Evolutionary conservation across 64 coral and sea anemone genomes (phyloP), one percentile per base, ranked within the genome.

Genomic region (Montipora cactus): DNA sequence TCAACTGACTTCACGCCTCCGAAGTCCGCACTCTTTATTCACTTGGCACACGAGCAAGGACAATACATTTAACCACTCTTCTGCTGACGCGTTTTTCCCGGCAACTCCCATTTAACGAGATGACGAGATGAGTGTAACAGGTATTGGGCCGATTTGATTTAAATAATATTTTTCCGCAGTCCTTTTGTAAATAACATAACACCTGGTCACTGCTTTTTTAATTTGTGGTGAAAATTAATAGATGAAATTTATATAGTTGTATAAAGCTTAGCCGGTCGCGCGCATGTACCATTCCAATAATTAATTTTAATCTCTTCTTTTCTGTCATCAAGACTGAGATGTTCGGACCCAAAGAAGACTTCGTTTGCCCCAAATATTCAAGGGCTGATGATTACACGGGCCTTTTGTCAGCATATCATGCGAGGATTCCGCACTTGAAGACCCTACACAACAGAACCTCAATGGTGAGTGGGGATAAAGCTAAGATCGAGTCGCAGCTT

Each of bases 221-320:
- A 86, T 86, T 84, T 86, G 82, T 37, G 82, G 82, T 16, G 82
- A 86, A 66, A 86, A 86, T 49, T 86, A 18, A 86, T 86, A 86
- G 68, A 20, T 71, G 59, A 86, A 86, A 71, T 86, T 86, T 86
- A 71, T 86, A 86, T 53, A 25, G 46, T 50, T 50, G 47, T 21
- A 86, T 69, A 78, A 49, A 49, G 45, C 76, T 19, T 19, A 49
- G 82, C 62, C 66, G 61, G 61, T 64, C 3, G 47, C 66, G 82
- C 66, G 64, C 66, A 71, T 50, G 82, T 86, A 72, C 82, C 82
- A 47, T 45, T 70, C 46, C 25, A 72, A 66, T 49, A 86, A 86
- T 86, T 86, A 86, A 86, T 86, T 86, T 86, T 84, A 58, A 84
- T 84, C 59, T 84, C 28, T 67, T 84, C 81, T 86, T 71, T 72